These are phyloP conservation scores for Babylonia areolata DNA, from an alignment of 1,140 invertebrate species.

Conservation along the genomic window DNA sequence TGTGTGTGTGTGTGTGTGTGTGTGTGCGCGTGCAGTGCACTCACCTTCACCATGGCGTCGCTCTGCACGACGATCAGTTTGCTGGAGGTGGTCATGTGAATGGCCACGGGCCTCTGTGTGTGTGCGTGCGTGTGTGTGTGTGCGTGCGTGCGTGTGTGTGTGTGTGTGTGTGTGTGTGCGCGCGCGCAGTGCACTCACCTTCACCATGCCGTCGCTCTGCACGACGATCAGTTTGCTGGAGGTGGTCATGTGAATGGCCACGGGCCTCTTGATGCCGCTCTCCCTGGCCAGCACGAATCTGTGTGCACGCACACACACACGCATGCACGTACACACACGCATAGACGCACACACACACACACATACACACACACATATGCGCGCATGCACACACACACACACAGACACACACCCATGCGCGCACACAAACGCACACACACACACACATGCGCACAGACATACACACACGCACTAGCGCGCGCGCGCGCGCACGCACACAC, in stretches of 20 bases:
- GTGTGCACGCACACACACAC: too few relatives aligned
- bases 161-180: neutral
- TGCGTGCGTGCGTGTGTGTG: too few relatives aligned
- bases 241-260: slow-evolving; percentile 62
- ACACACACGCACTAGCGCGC: too few relatives aligned
- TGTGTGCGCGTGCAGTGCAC: neutral
- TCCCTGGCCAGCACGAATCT: slow-evolving; percentile 62
- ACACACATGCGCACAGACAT: too few relatives aligned
- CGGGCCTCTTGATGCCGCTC: slow-evolving; percentile 60
- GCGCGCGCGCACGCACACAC: too few relatives aligned
- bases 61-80: slow-evolving; percentile 66
- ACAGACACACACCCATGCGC: neutral
- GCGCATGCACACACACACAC: neutral
- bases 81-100: slow-evolving; percentile 57
- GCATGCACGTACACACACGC: too few relatives aligned
- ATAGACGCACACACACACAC: neutral
- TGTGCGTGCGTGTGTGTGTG: too few relatives aligned
- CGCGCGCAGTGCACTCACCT: too few relatives aligned
- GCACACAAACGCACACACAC: too few relatives aligned
- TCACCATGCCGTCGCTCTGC: slow-evolving; percentile 70
- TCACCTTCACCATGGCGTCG: slow-evolving; percentile 70
- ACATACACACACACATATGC: neutral
- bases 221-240: slow-evolving; percentile 65
- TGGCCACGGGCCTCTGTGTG: slow-evolving; percentile 59
- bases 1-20: neutral